A percentile compares a stretch with the other conserved stretches of the same genome.
phyloP scores from a whole-genome alignment of 2,888 invertebrate species.

The Petrolisthes cinctipes region DNA sequence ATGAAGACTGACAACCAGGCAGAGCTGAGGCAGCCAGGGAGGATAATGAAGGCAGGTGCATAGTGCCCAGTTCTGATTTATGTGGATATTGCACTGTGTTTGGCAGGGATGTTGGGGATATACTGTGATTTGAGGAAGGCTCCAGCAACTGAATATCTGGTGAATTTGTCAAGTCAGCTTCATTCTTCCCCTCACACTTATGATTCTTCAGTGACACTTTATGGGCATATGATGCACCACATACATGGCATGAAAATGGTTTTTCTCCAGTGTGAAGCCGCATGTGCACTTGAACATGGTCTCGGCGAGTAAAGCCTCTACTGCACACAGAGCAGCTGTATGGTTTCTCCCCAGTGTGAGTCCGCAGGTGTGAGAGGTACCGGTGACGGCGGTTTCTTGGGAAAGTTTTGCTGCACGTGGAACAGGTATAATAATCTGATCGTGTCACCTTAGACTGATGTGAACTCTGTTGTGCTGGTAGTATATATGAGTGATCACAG shows the following conservation, averaged over 20 bases:
- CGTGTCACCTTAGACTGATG: no score
- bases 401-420: slow-evolving; percentile 46
- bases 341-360: slow-evolving; percentile 60
- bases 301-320: slow-evolving; percentile 54
- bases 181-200: slow-evolving; percentile 10
- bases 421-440: slow-evolving; percentile 39
- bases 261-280: slow-evolving; percentile 61
- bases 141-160: not conserved
- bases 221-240: slow-evolving; percentile 39
- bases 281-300: slow-evolving; percentile 61
- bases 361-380: slow-evolving; percentile 57
- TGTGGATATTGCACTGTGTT: not conserved
- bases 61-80: not conserved
- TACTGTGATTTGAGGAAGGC: not conserved
- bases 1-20: not conserved
- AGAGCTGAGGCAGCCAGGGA: not conserved
- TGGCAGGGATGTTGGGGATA: not conserved
- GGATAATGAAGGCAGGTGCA: not conserved
- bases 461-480: not conserved
- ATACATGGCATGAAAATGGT: slow-evolving; percentile 30
- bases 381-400: slow-evolving; percentile 57
- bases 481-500: not conserved
- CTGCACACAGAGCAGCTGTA: slow-evolving; percentile 55
- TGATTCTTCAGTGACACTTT: slow-evolving; percentile 46
- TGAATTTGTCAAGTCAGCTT: not conserved